phyloP scores from a whole-genome alignment of 2,113 vertebrate species.

The Lepidiolamprologus cunningtoni region DNA sequence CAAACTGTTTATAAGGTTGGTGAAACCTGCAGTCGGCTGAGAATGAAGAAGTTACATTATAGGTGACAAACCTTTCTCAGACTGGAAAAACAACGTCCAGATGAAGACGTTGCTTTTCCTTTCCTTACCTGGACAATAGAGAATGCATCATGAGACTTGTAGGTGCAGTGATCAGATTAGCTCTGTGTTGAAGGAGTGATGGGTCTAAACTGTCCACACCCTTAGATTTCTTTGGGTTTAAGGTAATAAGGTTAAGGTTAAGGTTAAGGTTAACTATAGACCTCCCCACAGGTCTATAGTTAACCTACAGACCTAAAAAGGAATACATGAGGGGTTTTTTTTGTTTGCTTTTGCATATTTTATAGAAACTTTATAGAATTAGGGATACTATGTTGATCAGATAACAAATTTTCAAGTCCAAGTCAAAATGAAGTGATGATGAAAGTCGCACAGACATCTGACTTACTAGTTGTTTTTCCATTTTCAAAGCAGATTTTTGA shows the following conservation, averaged over 20 bases:
- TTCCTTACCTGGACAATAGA: neutral
- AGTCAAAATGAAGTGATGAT: neutral
- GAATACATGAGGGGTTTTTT: accelerated
- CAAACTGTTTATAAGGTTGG: neutral
- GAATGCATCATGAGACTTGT: neutral
- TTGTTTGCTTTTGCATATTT: neutral
- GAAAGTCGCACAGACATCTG: neutral
- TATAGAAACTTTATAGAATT: neutral
- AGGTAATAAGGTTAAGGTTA: neutral
- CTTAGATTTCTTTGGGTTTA: neutral
- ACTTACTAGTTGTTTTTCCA: neutral
- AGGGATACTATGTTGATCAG: neutral
- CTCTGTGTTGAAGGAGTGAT: neutral
- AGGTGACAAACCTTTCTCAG: accelerated
- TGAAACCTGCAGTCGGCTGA: neutral
- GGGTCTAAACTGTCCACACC: neutral
- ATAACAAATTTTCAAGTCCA: neutral
- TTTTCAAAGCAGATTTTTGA: neutral
- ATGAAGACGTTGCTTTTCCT: accelerated
- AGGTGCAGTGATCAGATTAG: neutral
- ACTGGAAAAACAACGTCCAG: neutral
- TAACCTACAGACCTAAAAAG: neutral
- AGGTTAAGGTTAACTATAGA: neutral
- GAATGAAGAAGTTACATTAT: neutral
- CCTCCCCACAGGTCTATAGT: neutral